Conservation (phyloP, 2,113 vertebrate species). For the Felis catus region F.catus_Fca126_mat1.0 CM031419.1:191497001-191497500, state of each 20-base stretch:
- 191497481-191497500: accelerated
- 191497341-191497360: too few relatives aligned
- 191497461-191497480: not conserved
- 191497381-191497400: not conserved
- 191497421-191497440: too few relatives aligned
- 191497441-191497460: not conserved
- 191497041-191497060: not conserved
- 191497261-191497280: not conserved
- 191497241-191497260: not conserved
- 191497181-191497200: accelerated
- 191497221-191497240: not conserved
- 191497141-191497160: not conserved
- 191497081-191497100: not conserved
- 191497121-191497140: not conserved
- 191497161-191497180: not conserved
- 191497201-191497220: not conserved
- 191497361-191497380: not conserved
- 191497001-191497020: not conserved
- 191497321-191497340: not conserved
- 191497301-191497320: not conserved
- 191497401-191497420: not conserved
- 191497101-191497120: not conserved
- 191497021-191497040: not conserved
- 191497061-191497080: not conserved
- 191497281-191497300: not conserved